Evolutionary conservation across 2,888 invertebrate species (phyloP).

Genomic region (Rotaria sp.): DNA sequence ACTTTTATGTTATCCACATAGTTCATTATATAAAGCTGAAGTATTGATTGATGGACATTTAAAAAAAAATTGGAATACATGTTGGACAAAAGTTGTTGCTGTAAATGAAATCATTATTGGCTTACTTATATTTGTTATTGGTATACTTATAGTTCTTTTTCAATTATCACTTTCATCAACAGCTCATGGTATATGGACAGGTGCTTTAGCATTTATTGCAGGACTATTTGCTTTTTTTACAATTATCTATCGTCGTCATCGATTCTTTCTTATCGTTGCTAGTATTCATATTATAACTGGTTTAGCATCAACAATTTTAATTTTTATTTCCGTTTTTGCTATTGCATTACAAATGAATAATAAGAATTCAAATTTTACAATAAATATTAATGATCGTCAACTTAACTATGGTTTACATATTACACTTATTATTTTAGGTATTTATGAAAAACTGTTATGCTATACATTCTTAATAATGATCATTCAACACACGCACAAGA

Average conservation of each 20-base stretch:
- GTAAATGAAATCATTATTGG: not conserved
- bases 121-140: not conserved
- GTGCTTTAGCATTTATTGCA: not conserved
- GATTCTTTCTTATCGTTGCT: not conserved
- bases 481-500: conserved; percentile 8
- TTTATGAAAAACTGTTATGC: not conserved
- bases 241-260: not conserved
- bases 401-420: not conserved
- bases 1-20: not conserved
- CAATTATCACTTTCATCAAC: not conserved
- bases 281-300: not conserved
- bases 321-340: not conserved
- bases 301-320: conserved; percentile 13
- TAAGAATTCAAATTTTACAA: not conserved
- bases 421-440: conserved; percentile 2
- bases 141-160: not conserved
- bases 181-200: conserved; percentile 16
- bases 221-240: conserved; percentile 6
- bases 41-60: conserved; percentile 17
- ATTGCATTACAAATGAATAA: not conserved
- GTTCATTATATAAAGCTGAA: not conserved
- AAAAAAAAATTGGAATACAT: conserved; percentile 23
- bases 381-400: not conserved
- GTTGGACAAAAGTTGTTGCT: conserved; percentile 13
- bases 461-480: conserved; percentile 26